Evolutionary conservation across 2,113 vertebrate genomes (phyloP).

Genomic region (Poecile atricapillus): DNA sequence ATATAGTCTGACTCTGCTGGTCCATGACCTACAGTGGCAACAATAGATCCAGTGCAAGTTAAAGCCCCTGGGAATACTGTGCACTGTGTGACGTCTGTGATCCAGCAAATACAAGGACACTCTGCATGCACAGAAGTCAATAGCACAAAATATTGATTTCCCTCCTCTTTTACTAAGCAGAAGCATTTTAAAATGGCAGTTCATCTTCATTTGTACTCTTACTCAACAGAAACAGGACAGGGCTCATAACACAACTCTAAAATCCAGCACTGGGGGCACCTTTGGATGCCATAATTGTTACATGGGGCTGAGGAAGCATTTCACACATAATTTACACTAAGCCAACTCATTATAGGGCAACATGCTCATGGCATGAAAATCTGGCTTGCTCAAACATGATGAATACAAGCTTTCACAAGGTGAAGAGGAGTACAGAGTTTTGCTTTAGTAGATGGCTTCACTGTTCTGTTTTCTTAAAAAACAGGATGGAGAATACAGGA

Average conservation of each 20-base stretch:
- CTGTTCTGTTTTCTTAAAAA: neutral
- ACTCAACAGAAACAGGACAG: neutral
- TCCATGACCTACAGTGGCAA: neutral
- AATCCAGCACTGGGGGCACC: neutral
- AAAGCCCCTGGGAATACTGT: constrained; percentile 30
- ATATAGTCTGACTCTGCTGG: neutral
- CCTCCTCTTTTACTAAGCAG: constrained; percentile 21
- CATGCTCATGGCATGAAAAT: neutral
- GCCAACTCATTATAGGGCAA: neutral
- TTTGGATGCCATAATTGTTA: neutral
- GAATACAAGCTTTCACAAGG: neutral
- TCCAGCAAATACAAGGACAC: constrained; percentile 42
- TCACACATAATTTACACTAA: neutral
- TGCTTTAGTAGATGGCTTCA: neutral
- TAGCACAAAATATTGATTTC: constrained; percentile 45
- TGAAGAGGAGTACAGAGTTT: neutral
- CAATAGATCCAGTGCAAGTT: neutral
- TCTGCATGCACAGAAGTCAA: constrained; percentile 25
- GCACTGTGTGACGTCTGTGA: constrained; percentile 18
- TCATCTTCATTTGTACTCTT: neutral
- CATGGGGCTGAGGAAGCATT: neutral
- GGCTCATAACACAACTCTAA: neutral
- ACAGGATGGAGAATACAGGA: neutral
- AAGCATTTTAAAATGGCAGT: constrained; percentile 28
- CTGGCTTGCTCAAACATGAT: neutral